Evolutionary conservation across 92 coral and sea anemone genomes (phyloP).

Genomic region (Scolanthus callimorphus): DNA sequence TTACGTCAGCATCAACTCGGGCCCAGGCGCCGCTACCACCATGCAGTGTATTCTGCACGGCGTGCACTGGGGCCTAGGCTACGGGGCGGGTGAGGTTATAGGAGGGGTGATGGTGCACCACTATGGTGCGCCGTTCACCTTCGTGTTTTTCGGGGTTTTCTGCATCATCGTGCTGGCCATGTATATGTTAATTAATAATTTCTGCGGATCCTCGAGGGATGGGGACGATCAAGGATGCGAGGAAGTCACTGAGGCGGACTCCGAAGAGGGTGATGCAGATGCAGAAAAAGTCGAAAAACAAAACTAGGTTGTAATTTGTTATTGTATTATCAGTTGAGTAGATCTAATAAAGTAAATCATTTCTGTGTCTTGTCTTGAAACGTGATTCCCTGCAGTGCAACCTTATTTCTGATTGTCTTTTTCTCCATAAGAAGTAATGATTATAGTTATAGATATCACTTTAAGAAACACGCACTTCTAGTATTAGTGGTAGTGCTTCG

Average conservation of each 20-base stretch:
- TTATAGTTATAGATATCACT: too few relatives aligned
- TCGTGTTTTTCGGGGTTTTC: slow-evolving; percentile 81
- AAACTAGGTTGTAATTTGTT: slow-evolving; percentile 14
- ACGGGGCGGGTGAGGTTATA: slow-evolving; percentile 98
- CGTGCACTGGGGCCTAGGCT: slow-evolving; percentile 99
- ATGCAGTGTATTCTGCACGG: slow-evolving; percentile 99
- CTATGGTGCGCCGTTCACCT: slow-evolving; percentile 93
- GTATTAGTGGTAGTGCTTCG: too few relatives aligned
- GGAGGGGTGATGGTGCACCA: slow-evolving; percentile 97
- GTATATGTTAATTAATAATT: slow-evolving; percentile 79
- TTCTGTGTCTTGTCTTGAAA: too few relatives aligned
- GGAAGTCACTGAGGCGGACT: slow-evolving; percentile 31
- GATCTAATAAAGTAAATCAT: too few relatives aligned
- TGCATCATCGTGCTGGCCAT: slow-evolving; percentile 72
- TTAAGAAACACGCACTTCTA: too few relatives aligned
- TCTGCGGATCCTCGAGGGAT: slow-evolving; percentile 58
- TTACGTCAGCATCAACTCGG: slow-evolving; percentile 95
- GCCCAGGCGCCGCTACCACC: slow-evolving; percentile 99
- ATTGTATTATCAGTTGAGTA: too few relatives aligned
- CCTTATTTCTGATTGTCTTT: too few relatives aligned
- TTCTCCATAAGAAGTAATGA: too few relatives aligned
- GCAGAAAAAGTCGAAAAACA: too few relatives aligned
- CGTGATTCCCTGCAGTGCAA: too few relatives aligned
- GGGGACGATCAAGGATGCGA: slow-evolving; percentile 35
- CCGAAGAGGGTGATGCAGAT: slow-evolving; percentile 23